phyloP scores from a whole-genome alignment of 2,113 vertebrate species.

The Donacobius atricapilla region DNA sequence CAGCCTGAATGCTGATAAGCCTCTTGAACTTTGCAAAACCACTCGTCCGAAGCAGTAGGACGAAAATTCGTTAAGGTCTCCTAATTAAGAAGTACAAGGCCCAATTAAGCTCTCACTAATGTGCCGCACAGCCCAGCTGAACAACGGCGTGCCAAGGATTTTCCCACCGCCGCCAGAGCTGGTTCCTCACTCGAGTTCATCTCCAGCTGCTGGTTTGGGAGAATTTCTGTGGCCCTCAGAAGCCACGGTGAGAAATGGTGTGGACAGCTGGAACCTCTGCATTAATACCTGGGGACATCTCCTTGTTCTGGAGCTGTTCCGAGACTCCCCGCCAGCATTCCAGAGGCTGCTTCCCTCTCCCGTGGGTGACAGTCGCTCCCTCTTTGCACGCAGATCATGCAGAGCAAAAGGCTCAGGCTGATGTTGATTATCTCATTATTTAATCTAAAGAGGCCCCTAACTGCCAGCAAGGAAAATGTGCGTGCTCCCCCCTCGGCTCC shows the following conservation, averaged over 20 bases:
- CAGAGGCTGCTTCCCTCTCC: not conserved
- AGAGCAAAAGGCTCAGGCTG: not conserved
- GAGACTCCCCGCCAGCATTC: not conserved
- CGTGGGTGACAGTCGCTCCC: not conserved
- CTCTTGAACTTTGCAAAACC: constrained; percentile 37
- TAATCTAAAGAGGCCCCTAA: constrained; percentile 13
- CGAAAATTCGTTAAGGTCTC: not conserved
- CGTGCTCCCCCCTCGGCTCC: not conserved
- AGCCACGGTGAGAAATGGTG: not conserved
- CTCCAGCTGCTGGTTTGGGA: not conserved
- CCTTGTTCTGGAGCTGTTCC: not conserved
- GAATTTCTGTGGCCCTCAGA: not conserved
- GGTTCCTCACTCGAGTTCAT: not conserved
- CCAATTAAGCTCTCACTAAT: constrained; percentile 25
- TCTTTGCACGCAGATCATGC: not conserved
- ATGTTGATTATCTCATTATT: constrained; percentile 11
- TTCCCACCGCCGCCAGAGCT: not conserved
- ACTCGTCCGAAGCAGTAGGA: not conserved
- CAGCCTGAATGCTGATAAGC: constrained; percentile 6
- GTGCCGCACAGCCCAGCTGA: not conserved
- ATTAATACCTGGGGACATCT: not conserved
- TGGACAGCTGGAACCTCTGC: not conserved
- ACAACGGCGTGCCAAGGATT: not conserved
- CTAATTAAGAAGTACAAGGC: constrained; percentile 13
- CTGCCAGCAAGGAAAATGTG: not conserved